Evolutionary conservation across 2,113 vertebrate species (phyloP), one percentile per base, ranked within the genome.

Genomic region (Callipepla squamata): DNA sequence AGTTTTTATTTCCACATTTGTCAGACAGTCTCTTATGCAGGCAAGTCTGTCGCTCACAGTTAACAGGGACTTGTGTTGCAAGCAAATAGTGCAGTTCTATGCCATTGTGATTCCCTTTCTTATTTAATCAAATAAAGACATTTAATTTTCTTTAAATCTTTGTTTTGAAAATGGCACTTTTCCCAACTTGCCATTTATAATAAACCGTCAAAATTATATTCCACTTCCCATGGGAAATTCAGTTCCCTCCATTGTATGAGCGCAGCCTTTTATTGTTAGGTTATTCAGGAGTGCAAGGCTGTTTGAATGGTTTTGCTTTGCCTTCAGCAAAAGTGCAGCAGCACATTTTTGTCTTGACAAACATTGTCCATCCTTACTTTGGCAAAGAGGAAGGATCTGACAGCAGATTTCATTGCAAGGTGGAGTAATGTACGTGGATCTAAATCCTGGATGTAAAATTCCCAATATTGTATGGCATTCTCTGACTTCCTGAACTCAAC

Each of bases 191-290:
- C 63, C 45, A 23, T 85, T 93, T 94, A 85, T 73, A 73, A 79
- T 87, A 83, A 80, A 40, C 45, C 15, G 18, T 47, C 77, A 87
- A 59, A 95, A 81, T 44, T 69, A n/a, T 87, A 78, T 34, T 82
- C 57, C 18, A 20, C 50, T 87, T 94, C 94, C 85, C 92, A 74
- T 70, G 93, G 84, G 95, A 92, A 69, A 62, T 76, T 44, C 62
- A 16, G 82, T 96, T 95, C 89, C 93, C 85, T 93, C 53, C 58
- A 88, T 95, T 95, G 95, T 95, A 66, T 36, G n/a, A 0, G 0
- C 57, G 34, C 91, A 72, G 73, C 47, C 90, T 80, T 70, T 90
- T 66, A 91, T 93, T 94, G 90, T 96, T 92, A 75, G 61, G 45
- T 75, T 55, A 20, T 81, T 75, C 17, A 79, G 42, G 59, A 86